Evolutionary conservation across 2,113 vertebrate species (phyloP).

Genomic region (Nematolebias whitei): DNA sequence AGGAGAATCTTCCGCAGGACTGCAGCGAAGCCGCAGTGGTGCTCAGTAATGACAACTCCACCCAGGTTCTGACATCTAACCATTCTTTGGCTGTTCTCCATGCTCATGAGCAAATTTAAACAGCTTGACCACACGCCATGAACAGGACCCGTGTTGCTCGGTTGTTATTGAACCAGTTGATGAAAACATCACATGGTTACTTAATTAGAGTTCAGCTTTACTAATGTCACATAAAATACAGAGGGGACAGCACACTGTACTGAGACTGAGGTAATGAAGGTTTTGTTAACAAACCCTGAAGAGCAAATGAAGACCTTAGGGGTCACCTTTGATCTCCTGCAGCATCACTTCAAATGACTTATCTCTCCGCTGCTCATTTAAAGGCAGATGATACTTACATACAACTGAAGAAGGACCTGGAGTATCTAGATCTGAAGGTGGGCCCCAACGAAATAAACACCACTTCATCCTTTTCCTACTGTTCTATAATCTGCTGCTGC

Average conservation of each 20-base stretch:
- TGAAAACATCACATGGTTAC: conserved; percentile 29
- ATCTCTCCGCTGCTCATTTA: conserved; percentile 73
- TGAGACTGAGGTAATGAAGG: conserved; percentile 47
- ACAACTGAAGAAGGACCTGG: conserved; percentile 98
- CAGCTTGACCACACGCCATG: conserved; percentile 44
- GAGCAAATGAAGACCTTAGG: conserved; percentile 41
- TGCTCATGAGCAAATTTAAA: conserved; percentile 27
- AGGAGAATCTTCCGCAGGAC: conserved; percentile 27
- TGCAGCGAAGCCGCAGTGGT: conserved; percentile 38
- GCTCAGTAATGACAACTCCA: conserved; percentile 51
- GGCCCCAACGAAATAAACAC: conserved; percentile 68
- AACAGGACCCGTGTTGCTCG: conserved; percentile 35
- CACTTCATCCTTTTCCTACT: conserved; percentile 50
- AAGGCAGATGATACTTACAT: conserved; percentile 98
- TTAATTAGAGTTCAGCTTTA: conserved; percentile 48
- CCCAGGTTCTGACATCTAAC: conserved; percentile 41
- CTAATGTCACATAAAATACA: conserved; percentile 37
- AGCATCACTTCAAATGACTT: conserved; percentile 76
- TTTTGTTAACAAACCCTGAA: conserved; percentile 42
- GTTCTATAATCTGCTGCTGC: conserved; percentile 27
- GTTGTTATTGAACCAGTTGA: conserved; percentile 39
- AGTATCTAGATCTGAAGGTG: conserved; percentile 99
- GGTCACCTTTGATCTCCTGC: conserved; percentile 56
- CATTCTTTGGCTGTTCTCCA: conserved; percentile 47
- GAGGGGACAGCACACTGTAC: conserved; percentile 38